Evolutionary conservation across 2,797 vertebrate genomes (phyloP), one percentile per base, ranked within the genome.

Genomic region (Oreonectes daqikongensis): DNA sequence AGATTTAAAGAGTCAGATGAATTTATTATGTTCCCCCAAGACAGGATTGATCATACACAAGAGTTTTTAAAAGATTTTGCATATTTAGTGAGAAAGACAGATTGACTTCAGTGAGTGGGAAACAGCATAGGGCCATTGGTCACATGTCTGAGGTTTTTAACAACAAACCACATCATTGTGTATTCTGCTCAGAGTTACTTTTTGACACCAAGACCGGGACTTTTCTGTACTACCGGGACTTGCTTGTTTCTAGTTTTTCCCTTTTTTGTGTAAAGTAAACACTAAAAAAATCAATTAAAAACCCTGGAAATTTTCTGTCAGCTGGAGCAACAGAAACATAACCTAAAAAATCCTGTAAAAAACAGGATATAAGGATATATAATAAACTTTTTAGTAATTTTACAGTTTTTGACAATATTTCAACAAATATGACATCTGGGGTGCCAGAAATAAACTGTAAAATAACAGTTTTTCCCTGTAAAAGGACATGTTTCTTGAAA

Each of bases 171-270:
- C 22, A 35, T 83, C 70, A 70, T 77, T 80, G 64, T 80, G 64
- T 85, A 48, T 79, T 4, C 22, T 32, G 73, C 17, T 75, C 60
- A 72, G 60, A 64, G 15, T 30, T 12, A 35, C 55, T 30, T 75
- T 78, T 67, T 74, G 32, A 35, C 6, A 35, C 7, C 6, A 79
- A 57, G 38, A 60, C 68, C 63, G 35, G 87, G 77, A 85, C 81
- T 80, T 73, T 26, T 28, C 24, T 61, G 53, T 15, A 26, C 1
- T 44, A 28, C 35, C 22, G 42, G 17, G 52, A 42, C 35, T 71
- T 66, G 15, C 5, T 18, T 44, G 40, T 44, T 44, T 2, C 20
- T 20, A 24, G 9, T 24, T 53, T n/a, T 8, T n/a, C 18, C 30
- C 5, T 5, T 30, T 30, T 30, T 30, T 32, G n/a, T n/a, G n/a